Evolutionary conservation across 2,797 vertebrate species (phyloP).

Genomic region (Poecilia picta): DNA sequence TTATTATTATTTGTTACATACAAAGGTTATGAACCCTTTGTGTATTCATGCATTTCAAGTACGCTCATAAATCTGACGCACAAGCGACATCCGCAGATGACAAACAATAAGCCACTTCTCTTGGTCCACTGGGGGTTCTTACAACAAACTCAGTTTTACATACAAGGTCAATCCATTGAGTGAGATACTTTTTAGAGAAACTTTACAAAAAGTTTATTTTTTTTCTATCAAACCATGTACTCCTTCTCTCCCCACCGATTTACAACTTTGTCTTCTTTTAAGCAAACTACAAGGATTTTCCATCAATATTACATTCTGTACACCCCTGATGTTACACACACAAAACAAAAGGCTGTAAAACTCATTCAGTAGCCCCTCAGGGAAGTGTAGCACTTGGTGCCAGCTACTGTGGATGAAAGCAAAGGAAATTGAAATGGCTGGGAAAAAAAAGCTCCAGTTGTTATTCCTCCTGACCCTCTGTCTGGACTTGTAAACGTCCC

Average conservation of each 20-base stretch:
- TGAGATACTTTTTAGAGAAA: neutral
- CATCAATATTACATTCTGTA: neutral
- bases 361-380: neutral
- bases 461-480: neutral
- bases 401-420: neutral
- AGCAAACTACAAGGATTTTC: neutral
- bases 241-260: accelerated
- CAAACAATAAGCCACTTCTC: too few relatives aligned
- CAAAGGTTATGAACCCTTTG: too few relatives aligned
- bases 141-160: neutral
- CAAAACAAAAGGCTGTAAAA: neutral
- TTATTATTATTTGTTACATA: too few relatives aligned
- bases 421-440: conserved; percentile 2
- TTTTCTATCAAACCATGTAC: neutral
- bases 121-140: neutral
- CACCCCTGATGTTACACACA: neutral
- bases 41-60: too few relatives aligned
- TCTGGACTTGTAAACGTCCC: neutral
- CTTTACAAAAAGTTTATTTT: neutral
- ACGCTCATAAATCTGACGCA: too few relatives aligned
- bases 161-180: neutral
- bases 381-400: too few relatives aligned
- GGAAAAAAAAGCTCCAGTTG: neutral
- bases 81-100: too few relatives aligned
- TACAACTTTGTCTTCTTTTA: neutral